Evolutionary conservation across 1,140 invertebrate genomes (phyloP).

Genomic region (Chrysoperla carnea): DNA sequence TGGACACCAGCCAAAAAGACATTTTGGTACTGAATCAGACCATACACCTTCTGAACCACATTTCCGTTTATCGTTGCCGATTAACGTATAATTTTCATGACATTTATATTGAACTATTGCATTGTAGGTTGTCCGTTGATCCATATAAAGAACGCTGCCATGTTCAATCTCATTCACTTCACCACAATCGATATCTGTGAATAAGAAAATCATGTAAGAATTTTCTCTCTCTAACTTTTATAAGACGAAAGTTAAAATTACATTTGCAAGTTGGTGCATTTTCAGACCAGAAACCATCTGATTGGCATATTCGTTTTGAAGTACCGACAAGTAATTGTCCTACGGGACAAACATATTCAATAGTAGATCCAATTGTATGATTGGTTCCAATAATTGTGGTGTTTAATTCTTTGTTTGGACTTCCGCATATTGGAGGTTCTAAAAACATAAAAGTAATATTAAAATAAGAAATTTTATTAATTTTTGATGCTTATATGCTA

Average conservation of each 20-base stretch:
- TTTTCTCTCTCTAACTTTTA: not conserved
- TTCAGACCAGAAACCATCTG: slow-evolving; percentile 66
- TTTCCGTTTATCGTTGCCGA: slow-evolving; percentile 49
- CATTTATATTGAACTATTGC: slow-evolving; percentile 60
- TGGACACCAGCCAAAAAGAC: slow-evolving; percentile 72
- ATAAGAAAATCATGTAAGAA: slow-evolving; percentile 1
- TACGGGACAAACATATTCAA: slow-evolving; percentile 63
- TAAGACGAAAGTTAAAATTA: slow-evolving; percentile 23
- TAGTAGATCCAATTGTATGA: slow-evolving; percentile 44
- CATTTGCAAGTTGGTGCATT: slow-evolving; percentile 67
- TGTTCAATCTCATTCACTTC: slow-evolving; percentile 47
- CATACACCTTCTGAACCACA: slow-evolving; percentile 67
- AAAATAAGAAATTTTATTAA: too few relatives aligned
- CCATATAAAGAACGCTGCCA: slow-evolving; percentile 45
- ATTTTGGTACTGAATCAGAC: slow-evolving; percentile 60
- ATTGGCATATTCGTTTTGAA: slow-evolving; percentile 43
- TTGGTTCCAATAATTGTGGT: slow-evolving; percentile 60
- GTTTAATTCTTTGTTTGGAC: slow-evolving; percentile 67
- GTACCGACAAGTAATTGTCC: slow-evolving; percentile 69
- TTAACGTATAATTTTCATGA: slow-evolving; percentile 67
- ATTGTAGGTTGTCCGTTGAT: slow-evolving; percentile 57
- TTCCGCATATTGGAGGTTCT: slow-evolving; percentile 71
- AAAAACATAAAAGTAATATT: slow-evolving; percentile 14
- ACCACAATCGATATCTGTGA: slow-evolving; percentile 68
- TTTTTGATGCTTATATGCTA: too few relatives aligned